A percentile compares a stretch with the other conserved stretches of the same genome.
phyloP scores from a whole-genome alignment of 1,140 invertebrate genomes.

The Teleopsis dalmanni region DNA sequence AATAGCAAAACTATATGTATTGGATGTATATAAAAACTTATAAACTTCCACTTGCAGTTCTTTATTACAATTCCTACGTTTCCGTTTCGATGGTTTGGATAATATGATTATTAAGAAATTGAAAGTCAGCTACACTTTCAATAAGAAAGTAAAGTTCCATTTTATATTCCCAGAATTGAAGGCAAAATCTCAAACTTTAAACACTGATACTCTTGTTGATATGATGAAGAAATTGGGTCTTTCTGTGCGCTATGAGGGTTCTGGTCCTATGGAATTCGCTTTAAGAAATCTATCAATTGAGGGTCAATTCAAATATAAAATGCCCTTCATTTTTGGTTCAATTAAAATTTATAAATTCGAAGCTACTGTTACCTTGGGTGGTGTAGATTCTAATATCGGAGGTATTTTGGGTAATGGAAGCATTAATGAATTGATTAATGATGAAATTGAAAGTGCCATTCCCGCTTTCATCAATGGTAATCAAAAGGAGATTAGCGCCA shows the following conservation, averaged over 20 bases:
- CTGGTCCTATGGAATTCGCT: conserved; percentile 26
- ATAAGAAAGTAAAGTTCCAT: conserved; percentile 36
- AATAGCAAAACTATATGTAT: background rate
- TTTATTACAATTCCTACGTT: conserved; percentile 32
- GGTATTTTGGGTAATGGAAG: conserved; percentile 34
- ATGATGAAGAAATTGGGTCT: conserved; percentile 26
- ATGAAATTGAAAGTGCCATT: conserved; percentile 28
- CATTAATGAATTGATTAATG: conserved; percentile 31
- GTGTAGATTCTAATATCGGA: conserved; percentile 32
- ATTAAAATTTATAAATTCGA: conserved; percentile 40
- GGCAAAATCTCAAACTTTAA: conserved; percentile 23
- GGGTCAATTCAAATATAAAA: conserved; percentile 42
- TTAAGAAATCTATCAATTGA: conserved; percentile 29
- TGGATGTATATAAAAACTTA: background rate
- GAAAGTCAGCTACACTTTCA: conserved; percentile 38
- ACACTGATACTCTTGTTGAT: conserved; percentile 31
- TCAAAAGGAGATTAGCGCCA: conserved; percentile 27
- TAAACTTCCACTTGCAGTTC: conserved; percentile 11
- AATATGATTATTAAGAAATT: conserved; percentile 31
- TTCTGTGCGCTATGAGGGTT: conserved; percentile 30
- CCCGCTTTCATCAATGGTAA: conserved; percentile 30
- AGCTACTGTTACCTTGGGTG: conserved; percentile 22
- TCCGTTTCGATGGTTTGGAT: conserved; percentile 38
- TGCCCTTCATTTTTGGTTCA: conserved; percentile 37
- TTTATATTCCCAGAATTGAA: conserved; percentile 24